Conservation (phyloP, 2,113 vertebrate species). For the Notothenia rossii region DNA sequence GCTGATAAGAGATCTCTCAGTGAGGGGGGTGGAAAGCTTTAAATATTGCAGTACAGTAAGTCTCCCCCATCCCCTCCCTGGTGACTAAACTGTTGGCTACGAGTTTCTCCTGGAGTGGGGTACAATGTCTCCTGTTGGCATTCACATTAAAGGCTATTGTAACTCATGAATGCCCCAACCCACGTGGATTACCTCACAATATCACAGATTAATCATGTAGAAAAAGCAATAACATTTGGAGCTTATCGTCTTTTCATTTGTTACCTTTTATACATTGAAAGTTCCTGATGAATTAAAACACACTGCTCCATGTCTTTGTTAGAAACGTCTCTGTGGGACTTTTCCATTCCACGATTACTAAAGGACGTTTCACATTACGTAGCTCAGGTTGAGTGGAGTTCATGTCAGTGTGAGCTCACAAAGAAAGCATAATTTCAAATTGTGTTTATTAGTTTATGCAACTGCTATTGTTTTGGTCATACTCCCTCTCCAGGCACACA, state of each 20-base stretch:
- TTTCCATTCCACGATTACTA: constrained; percentile 34
- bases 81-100: constrained; percentile 32
- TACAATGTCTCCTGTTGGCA: constrained; percentile 5
- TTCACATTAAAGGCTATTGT: neutral
- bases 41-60: constrained; percentile 9
- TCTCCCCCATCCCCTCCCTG: neutral
- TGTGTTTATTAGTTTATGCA: constrained; percentile 61
- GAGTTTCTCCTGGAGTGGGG: constrained; percentile 19
- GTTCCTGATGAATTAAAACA: constrained; percentile 35
- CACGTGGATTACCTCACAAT: neutral
- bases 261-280: constrained; percentile 18
- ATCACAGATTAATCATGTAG: constrained; percentile 8
- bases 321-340: constrained; percentile 5
- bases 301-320: constrained; percentile 18
- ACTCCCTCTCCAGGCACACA: constrained; percentile 21
- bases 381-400: constrained; percentile 43
- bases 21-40: neutral
- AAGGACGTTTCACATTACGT: constrained; percentile 54
- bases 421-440: constrained; percentile 67
- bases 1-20: constrained; percentile 56
- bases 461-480: constrained; percentile 57
- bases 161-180: neutral
- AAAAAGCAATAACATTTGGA: neutral
- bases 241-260: neutral
- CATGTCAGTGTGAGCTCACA: constrained; percentile 71